Evolutionary conservation across 2,113 vertebrate genomes (phyloP).

Genomic region (Epinephelus moara): DNA sequence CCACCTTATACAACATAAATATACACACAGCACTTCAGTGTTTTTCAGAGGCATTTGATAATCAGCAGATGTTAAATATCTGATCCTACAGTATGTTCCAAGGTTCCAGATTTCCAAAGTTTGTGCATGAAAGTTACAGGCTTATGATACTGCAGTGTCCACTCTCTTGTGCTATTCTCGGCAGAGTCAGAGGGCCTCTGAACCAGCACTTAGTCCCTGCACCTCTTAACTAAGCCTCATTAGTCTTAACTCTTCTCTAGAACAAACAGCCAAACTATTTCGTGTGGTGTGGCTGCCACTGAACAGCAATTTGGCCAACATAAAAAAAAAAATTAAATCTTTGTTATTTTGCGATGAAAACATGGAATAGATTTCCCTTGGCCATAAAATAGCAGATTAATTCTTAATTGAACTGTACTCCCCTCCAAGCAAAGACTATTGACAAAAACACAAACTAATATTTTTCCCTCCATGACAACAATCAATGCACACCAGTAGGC

Average conservation of each 20-base stretch:
- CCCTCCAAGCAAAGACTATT: slow-evolving; percentile 47
- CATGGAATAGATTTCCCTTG: slow-evolving; percentile 3
- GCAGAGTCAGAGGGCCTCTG: slow-evolving; percentile 23
- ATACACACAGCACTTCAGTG: neutral
- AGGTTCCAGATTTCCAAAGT: slow-evolving; percentile 7
- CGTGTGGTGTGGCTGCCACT: neutral
- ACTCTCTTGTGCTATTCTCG: slow-evolving; percentile 1
- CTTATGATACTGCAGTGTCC: neutral
- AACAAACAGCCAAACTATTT: slow-evolving; percentile 26
- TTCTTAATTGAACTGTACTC: slow-evolving; percentile 45
- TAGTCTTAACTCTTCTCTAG: slow-evolving; percentile 6
- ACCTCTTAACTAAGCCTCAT: slow-evolving; percentile 23
- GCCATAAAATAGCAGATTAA: slow-evolving; percentile 41
- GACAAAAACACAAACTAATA: slow-evolving; percentile 33
- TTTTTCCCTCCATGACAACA: slow-evolving; percentile 41
- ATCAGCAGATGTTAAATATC: neutral
- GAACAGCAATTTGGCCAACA: slow-evolving; percentile 11
- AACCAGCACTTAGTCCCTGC: slow-evolving; percentile 21
- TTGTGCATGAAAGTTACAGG: slow-evolving; percentile 14
- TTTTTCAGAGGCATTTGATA: neutral
- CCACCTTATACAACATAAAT: too few species aligned
- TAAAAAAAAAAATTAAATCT: slow-evolving; percentile 33
- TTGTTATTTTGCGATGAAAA: slow-evolving; percentile 22
- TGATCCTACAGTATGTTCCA: neutral
- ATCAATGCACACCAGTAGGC: slow-evolving; percentile 51